Evolutionary conservation across 1,140 invertebrate genomes (phyloP), one percentile per base, ranked within the genome.

Genomic region (Aphelinus atriplicis): DNA sequence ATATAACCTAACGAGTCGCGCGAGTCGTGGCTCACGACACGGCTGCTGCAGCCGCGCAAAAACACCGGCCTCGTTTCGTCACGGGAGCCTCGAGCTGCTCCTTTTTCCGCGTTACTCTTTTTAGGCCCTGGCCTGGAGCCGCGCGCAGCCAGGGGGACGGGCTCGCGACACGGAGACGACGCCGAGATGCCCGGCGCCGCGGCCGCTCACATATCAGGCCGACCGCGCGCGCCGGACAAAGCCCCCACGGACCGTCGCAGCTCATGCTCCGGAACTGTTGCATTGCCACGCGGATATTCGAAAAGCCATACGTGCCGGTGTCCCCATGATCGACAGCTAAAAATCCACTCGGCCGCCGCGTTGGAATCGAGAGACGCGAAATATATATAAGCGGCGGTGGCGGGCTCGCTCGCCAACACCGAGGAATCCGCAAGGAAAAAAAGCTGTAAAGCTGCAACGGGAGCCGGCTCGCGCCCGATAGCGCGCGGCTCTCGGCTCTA

Each of bases 21-120:
- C 68, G 67, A 71, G 68, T 71, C 74, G 68, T 71, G 68, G 61
- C 62, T 76, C 74, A 71, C 74, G 68, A 76, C 62, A 70, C 42
- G 61, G 43, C 42, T 43, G 43, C n/a, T 9, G 7, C 43, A n/a
- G 42, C 57, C 26, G n/a, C 0, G 60, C 60, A 76, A 71, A 76
- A 76, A 67, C 74, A 64, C 61, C 47, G 61, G 50, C 68, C 68
- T 76, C 64, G 56, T 67, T 71, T 72, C 64, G 75, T 71, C 68
- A 75, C 73, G 73, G 73, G 68, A 64, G n/a, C 66, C 65, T 26
- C 7, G 57, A n/a, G 10, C n/a, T 45, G 10, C 57, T 26, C 72
- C 62, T 57, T 75, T 74, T 75, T 75, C 72, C 65, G 65, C 65
- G 58, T 74, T 74, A 74, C 61, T 69, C 61, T 73, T 67, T 61